These are phyloP conservation scores for Pseudois nayaur DNA, from an alignment of 2,113 vertebrate species.

Conservation along the genomic window DNA sequence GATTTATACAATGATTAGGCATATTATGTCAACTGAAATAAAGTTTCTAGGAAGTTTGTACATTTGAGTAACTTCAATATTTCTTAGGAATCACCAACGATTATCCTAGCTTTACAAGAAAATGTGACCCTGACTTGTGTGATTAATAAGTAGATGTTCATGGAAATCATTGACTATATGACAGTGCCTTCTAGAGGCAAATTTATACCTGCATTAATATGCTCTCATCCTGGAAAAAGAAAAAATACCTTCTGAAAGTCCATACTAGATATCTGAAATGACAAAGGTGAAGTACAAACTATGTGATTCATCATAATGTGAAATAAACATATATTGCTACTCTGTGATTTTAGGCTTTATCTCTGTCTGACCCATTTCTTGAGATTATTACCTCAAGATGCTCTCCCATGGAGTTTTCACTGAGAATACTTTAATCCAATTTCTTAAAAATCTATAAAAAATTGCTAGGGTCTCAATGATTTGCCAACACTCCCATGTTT, in stretches of 20 bases:
- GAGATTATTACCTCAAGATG: conserved; percentile 62
- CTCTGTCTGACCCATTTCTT: conserved; percentile 70
- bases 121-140: neutral
- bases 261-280: conserved; percentile 65
- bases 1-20: neutral
- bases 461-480: conserved; percentile 54
- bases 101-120: neutral
- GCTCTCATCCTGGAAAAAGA: conserved; percentile 53
- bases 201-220: neutral
- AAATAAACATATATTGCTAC: conserved; percentile 60
- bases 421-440: conserved; percentile 64
- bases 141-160: neutral
- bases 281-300: conserved; percentile 69
- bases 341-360: conserved; percentile 74
- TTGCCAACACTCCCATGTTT: conserved; percentile 65
- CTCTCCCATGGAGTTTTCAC: conserved; percentile 59
- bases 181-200: neutral
- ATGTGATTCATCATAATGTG: conserved; percentile 64
- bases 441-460: conserved; percentile 54
- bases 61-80: neutral
- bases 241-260: conserved; percentile 60
- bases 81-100: neutral
- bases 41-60: neutral
- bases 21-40: neutral
- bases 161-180: neutral